Evolutionary conservation across 2,888 invertebrate species (phyloP), one percentile per base, ranked within the genome.

Genomic region (Syrista parreyssii): DNA sequence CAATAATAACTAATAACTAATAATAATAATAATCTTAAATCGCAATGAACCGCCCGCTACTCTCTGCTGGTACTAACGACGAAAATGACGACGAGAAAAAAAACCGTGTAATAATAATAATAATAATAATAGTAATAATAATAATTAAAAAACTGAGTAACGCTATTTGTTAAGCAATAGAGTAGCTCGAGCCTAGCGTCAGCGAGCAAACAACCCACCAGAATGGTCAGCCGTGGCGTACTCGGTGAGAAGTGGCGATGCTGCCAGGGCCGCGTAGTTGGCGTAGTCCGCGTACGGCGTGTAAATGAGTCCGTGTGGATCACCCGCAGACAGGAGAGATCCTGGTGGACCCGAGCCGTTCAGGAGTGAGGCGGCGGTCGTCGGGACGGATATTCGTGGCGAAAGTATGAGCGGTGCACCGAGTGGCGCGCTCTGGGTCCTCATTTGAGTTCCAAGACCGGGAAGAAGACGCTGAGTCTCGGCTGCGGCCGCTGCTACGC

Each of bases 321-420:
- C 95, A 79, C 94, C 94, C 77, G 93, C 93, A 36, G 95, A 94
- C 74, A 96, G 94, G 79, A 92, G 94, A 88, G 93, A 95, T 74
- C 95, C 93, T 73, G 95, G 94, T 76, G 95, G 94, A 87, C 93
- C 93, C 81, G 93, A 93, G 80, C 93, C 94, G 87, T 92, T 93
- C 80, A 93, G 88, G 71, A 94, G 92, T 75, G 94, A 93, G 75
- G 96, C 95, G 71, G 95, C 96, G 80, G 96, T 94, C 77, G 95
- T 97, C 75, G 96, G 95, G 79, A 95, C 96, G 23, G 96, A 96
- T 95, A 97, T 96, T 86, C 98, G 94, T 79, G 97, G 97, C 72
- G 98, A 97, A 82, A 98, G 94, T 87, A 99, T 98, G 89, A 98
- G 93, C 3, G 98, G 98, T 1, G 98, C 98, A 36, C 98, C 97